A percentile compares a stretch with the other conserved stretches of the same genome.
phyloP scores from a whole-genome alignment of 1,140 invertebrate species.

The Drosophila melanica region DNA sequence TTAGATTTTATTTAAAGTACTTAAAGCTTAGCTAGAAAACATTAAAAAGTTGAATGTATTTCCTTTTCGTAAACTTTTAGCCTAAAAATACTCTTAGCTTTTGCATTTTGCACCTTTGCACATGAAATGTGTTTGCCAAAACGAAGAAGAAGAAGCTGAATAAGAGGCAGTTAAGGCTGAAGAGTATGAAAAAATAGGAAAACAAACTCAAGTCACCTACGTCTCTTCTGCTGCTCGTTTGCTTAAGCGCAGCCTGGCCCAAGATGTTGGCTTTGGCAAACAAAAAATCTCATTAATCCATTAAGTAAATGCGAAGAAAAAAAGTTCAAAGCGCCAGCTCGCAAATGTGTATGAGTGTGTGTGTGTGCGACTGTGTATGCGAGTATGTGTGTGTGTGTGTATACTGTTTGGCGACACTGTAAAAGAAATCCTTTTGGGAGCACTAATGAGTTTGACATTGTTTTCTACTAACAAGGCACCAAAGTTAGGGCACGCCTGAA shows the following conservation, averaged over 20 bases:
- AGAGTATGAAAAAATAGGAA: neutral
- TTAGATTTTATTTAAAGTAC: neutral
- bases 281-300: slow-evolving; percentile 83
- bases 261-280: slow-evolving; percentile 77
- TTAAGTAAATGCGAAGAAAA: slow-evolving; percentile 78
- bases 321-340: slow-evolving; percentile 75
- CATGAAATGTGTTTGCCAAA: slow-evolving; percentile 71
- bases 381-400: slow-evolving; percentile 48
- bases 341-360: slow-evolving; percentile 31
- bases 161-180: neutral
- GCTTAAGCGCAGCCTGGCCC: slow-evolving; percentile 46
- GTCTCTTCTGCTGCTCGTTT: slow-evolving; percentile 26
- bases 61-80: slow-evolving; percentile 31
- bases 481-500: slow-evolving; percentile 60
- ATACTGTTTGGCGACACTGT: slow-evolving; percentile 65
- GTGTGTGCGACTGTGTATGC: slow-evolving; percentile 35
- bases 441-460: slow-evolving; percentile 83
- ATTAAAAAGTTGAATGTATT: slow-evolving; percentile 29
- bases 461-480: slow-evolving; percentile 79
- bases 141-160: slow-evolving; percentile 5
- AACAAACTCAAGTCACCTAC: slow-evolving; percentile 43
- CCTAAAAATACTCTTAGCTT: slow-evolving; percentile 35
- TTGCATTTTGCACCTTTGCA: slow-evolving; percentile 61
- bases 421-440: slow-evolving; percentile 81
- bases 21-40: slow-evolving; percentile 14